Evolutionary conservation across 2,797 vertebrate genomes (phyloP).

Genomic region (Pseudotriccus pelzelni): DNA sequence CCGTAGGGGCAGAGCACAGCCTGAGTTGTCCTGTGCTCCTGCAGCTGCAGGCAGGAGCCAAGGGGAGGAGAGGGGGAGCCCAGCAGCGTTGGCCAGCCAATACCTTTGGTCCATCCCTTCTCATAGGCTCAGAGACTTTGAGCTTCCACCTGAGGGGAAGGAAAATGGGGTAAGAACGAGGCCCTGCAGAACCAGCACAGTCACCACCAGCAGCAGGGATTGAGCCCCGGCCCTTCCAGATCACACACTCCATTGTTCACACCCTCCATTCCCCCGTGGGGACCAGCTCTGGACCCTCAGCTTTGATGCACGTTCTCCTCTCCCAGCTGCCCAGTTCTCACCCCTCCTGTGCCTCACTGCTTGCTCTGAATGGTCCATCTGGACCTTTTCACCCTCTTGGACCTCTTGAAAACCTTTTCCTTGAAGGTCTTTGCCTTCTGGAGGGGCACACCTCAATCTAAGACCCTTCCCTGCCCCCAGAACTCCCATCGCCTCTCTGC

Average conservation of each 20-base stretch:
- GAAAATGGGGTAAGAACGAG: not conserved
- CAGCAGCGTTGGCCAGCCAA: not conserved
- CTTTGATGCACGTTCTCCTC: not conserved
- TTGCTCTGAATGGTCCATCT: not conserved
- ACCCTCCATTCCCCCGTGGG: rapidly evolving
- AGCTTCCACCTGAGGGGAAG: conserved; percentile 81
- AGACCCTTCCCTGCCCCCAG: not conserved
- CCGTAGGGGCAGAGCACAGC: not conserved
- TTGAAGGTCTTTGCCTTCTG: not conserved
- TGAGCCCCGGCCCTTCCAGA: not conserved
- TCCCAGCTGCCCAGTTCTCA: not conserved
- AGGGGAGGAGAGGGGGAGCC: conserved; percentile 47
- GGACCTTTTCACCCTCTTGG: not conserved
- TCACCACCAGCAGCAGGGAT: not conserved
- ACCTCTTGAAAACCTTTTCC: not conserved
- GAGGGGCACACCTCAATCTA: not conserved
- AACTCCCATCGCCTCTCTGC: not conserved
- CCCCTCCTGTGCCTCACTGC: rapidly evolving
- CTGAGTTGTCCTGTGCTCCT: rapidly evolving
- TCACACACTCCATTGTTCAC: not conserved
- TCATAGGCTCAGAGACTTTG: conserved; percentile 86
- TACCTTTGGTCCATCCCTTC: conserved; percentile 96
- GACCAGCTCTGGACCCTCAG: rapidly evolving
- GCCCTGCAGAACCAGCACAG: not conserved
- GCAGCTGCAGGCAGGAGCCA: not conserved